These are phyloP conservation scores for Scaptomyza parva DNA, from an alignment of 2,888 invertebrate genomes.

Conservation along the genomic window DNA sequence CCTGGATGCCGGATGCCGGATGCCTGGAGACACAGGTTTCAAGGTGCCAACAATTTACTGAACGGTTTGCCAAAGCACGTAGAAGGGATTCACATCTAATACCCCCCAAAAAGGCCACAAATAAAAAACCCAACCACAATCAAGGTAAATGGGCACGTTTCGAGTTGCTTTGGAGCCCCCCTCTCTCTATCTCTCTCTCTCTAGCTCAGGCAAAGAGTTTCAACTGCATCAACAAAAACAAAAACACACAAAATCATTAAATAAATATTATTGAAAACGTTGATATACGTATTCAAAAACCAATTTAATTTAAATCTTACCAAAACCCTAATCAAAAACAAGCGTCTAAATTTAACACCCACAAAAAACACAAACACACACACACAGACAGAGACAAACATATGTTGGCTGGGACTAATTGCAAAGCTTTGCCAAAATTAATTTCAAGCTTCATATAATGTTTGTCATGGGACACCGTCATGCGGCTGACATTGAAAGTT, in stretches of 20 bases:
- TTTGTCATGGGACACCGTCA: slow-evolving; percentile 53
- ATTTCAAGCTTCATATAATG: slow-evolving; percentile 74
- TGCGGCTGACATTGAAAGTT: slow-evolving; percentile 14
- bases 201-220: no score
- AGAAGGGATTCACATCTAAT: slow-evolving; percentile 69
- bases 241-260: background rate
- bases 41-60: slow-evolving; percentile 24
- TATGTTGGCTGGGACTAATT: slow-evolving; percentile 66
- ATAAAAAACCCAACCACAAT: slow-evolving; percentile 38
- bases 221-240: no score
- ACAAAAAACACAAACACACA: no score
- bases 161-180: no score
- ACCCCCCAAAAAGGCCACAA: slow-evolving; percentile 35
- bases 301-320: slow-evolving; percentile 4
- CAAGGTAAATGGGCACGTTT: slow-evolving; percentile 12
- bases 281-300: background rate
- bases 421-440: slow-evolving; percentile 75
- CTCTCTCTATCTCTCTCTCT: no score
- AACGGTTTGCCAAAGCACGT: slow-evolving; percentile 55
- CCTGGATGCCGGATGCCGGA: no score
- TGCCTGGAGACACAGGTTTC: slow-evolving; percentile 12
- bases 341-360: background rate
- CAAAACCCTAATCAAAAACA: slow-evolving; percentile 3
- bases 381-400: slow-evolving; percentile 20
- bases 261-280: background rate